Evolutionary conservation across 1,140 invertebrate species (phyloP).

Genomic region (Drosophila elegans): DNA sequence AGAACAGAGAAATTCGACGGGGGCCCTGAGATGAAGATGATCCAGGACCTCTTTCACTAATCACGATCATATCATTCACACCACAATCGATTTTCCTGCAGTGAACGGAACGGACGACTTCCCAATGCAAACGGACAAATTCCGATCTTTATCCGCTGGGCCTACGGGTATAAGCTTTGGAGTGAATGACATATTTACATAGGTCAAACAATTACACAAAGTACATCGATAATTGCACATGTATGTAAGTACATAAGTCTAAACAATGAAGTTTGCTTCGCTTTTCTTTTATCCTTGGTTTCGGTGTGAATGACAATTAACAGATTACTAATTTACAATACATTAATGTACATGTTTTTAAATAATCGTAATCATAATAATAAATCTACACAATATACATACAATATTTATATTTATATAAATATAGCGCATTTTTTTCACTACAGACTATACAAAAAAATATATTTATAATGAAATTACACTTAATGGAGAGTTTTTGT

Average conservation of each 20-base stretch:
- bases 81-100: background rate
- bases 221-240: constrained; percentile 14
- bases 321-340: constrained; percentile 76
- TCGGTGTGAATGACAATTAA: constrained; percentile 76
- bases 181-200: constrained; percentile 4
- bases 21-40: constrained; percentile 4
- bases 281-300: constrained; percentile 34
- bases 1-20: constrained; percentile 57
- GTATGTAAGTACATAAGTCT: constrained; percentile 69
- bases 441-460: constrained; percentile 59
- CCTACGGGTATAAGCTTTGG: background rate
- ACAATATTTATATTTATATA: constrained; percentile 54
- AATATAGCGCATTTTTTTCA: constrained; percentile 57
- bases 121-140: background rate
- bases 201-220: constrained; percentile 21
- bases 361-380: constrained; percentile 69
- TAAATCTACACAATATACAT: constrained; percentile 73
- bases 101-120: too few species aligned
- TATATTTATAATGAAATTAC: constrained; percentile 63
- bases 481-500: constrained; percentile 68
- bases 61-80: constrained; percentile 22
- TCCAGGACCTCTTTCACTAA: constrained; percentile 28
- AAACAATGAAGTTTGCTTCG: constrained; percentile 35
- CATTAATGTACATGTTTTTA: constrained; percentile 74
- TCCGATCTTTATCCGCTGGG: background rate